phyloP scores from a whole-genome alignment of 1,140 invertebrate genomes.

The Solenopsis invicta region DNA sequence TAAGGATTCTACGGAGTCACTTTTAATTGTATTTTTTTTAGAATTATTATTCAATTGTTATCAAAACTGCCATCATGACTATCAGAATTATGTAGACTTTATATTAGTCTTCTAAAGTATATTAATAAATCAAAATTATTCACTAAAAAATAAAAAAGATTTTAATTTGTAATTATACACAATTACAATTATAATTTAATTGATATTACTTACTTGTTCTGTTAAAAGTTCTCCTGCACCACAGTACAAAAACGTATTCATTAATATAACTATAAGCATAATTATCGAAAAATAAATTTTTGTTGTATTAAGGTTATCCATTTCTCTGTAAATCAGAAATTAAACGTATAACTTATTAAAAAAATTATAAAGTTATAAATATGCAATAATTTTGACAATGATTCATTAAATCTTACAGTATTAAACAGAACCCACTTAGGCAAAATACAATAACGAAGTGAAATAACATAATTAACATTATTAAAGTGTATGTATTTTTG shows the following conservation, averaged over 20 bases:
- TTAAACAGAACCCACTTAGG: background rate
- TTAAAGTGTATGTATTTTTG: background rate
- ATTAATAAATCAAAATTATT: too few relatives aligned
- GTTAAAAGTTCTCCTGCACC: background rate
- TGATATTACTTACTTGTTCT: slow-evolving; percentile 1
- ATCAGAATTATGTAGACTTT: too few relatives aligned
- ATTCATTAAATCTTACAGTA: background rate
- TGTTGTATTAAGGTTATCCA: background rate
- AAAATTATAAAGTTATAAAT: background rate
- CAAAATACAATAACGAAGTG: background rate
- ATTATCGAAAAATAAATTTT: background rate
- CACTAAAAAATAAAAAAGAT: too few relatives aligned
- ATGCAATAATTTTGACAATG: background rate
- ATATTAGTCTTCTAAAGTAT: too few relatives aligned
- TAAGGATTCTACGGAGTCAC: too few relatives aligned
- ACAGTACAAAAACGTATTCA: slow-evolving; percentile 21
- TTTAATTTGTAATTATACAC: too few relatives aligned
- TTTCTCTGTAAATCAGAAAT: background rate
- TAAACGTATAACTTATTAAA: background rate
- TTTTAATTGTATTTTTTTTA: too few relatives aligned
- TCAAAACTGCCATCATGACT: too few relatives aligned
- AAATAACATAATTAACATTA: background rate
- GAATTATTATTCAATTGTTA: too few relatives aligned
- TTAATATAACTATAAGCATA: background rate
- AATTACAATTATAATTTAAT: background rate